phyloP scores from a whole-genome alignment of 2,113 vertebrate species.

The Calidris pugnax region DNA sequence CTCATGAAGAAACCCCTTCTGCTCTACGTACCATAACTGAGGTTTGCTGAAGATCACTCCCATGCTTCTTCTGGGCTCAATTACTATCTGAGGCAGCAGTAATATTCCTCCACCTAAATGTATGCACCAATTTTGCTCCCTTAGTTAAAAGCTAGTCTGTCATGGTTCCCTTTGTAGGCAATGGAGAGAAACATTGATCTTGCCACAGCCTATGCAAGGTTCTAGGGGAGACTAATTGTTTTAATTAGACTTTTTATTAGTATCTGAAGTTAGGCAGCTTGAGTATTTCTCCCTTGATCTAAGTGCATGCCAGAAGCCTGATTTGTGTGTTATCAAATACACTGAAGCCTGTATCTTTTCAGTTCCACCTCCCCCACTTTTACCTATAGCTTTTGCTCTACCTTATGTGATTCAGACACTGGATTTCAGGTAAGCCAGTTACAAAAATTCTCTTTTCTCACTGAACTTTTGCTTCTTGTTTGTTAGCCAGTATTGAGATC shows the following conservation, averaged over 20 bases:
- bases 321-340: background rate
- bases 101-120: background rate
- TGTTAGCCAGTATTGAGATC: background rate
- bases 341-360: background rate
- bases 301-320: background rate
- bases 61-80: background rate
- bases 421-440: background rate
- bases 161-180: background rate
- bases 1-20: background rate
- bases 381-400: background rate
- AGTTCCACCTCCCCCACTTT: background rate
- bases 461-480: background rate
- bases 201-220: background rate
- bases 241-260: slow-evolving; percentile 30
- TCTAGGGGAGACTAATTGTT: slow-evolving; percentile 4
- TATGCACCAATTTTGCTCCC: background rate
- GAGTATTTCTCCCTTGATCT: background rate
- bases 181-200: background rate
- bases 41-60: background rate
- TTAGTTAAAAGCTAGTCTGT: background rate
- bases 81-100: background rate
- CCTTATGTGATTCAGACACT: background rate
- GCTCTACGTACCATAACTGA: background rate
- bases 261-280: background rate
- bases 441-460: background rate